Evolutionary conservation across 2,888 invertebrate genomes (phyloP), one percentile per base, ranked within the genome.

Genomic region (Pterobdella sp.): DNA sequence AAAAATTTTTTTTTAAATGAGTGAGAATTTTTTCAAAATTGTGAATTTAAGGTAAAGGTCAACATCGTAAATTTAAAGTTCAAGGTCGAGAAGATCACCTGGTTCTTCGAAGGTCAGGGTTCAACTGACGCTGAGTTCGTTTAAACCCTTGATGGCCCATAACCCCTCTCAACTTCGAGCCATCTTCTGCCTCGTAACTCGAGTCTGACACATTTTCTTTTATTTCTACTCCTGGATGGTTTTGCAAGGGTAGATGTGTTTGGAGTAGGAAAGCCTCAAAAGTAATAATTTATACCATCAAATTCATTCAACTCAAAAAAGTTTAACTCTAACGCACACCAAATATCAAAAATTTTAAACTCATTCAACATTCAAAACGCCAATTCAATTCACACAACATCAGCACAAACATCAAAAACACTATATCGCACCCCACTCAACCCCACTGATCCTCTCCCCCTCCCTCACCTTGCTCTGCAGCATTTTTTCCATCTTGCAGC

Each of bases 101-200:
- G 26, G 60, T 26, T 56, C 60, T 56, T 22, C 60, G 18, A 22
- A 56, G 60, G 4, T 56, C 60, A 56, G 60, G 60, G n/a, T 56
- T 56, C n/a, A 56, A 3, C 26, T 56, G 60, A 26, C 60, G 60
- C 26, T 7, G 60, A 22, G 4, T n/a, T 56, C 60, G 60, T 56
- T 56, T 22, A 26, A 14, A 26, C n/a, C 26, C 26, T 56, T 56
- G 60, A 26, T 56, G 60, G n/a, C 4, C n/a, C 4, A 56, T 26
- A 56, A 22, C 60, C 22, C 22, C 10, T 22, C 49, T 22, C n/a
- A 67, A 56, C 72, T 74, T 4, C 14, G 60, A 49, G 1, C 10
- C 52, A 52, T 69, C 69, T 42, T 69, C 69, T 26, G 69, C 71
- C 22, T 71, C 71, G 63, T 49, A 71, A 34, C 71, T 71, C n/a